Evolutionary conservation across 2,797 vertebrate genomes (phyloP).

Genomic region (Cyprinodon diabolis): DNA sequence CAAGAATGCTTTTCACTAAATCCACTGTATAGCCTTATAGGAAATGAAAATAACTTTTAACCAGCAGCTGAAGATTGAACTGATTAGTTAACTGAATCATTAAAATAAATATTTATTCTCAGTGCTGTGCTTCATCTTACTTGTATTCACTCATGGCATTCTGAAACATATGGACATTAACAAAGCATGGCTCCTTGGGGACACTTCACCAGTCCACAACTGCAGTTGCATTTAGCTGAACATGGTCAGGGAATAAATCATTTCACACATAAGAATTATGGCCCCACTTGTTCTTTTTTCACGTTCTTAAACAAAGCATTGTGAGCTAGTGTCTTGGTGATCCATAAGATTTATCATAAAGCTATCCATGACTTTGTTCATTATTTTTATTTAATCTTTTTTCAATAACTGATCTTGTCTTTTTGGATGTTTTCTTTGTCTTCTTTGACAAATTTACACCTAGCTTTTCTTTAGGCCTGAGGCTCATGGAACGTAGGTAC

Average conservation of each 20-base stretch:
- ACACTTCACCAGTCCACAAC: background rate
- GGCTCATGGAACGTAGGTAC: background rate
- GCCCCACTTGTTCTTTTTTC: background rate
- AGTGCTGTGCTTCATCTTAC: background rate
- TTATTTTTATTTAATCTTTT: background rate
- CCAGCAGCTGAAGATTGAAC: background rate
- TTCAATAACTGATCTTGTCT: background rate
- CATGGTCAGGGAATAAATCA: background rate
- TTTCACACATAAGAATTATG: background rate
- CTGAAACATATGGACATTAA: slow-evolving; percentile 5
- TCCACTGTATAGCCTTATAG: background rate
- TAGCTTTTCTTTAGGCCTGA: background rate
- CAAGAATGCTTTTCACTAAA: background rate
- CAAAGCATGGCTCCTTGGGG: background rate
- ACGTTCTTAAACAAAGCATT: background rate
- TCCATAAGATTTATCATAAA: background rate
- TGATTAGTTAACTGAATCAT: background rate
- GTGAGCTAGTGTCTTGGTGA: background rate
- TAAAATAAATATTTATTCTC: slow-evolving; percentile 1
- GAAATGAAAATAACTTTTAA: background rate
- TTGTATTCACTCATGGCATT: background rate
- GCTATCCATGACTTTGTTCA: background rate
- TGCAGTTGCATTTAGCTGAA: background rate
- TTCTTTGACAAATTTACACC: background rate
- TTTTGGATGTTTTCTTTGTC: background rate